phyloP scores from a whole-genome alignment of 2,113 vertebrate species.

The Seriola rivoliana region DNA sequence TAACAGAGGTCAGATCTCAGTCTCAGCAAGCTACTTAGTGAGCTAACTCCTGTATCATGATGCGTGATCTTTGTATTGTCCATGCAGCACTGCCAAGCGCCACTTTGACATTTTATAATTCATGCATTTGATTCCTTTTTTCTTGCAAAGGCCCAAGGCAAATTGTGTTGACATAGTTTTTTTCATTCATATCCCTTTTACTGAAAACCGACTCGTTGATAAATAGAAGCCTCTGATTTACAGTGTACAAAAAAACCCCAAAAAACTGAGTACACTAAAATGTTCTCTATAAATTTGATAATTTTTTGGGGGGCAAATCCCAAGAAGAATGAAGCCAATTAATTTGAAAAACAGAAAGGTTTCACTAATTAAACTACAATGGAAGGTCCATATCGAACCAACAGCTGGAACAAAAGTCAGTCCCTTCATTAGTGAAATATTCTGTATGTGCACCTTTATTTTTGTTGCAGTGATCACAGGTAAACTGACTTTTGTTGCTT shows the following conservation, averaged over 20 bases:
- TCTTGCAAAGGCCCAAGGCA: not conserved
- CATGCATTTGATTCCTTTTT: not conserved
- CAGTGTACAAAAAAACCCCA: no score
- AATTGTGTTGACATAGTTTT: not conserved
- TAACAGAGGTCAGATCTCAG: not conserved
- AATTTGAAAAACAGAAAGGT: not conserved
- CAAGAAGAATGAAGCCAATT: no score
- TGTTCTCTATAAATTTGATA: no score
- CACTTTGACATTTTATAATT: not conserved
- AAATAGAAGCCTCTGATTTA: not conserved
- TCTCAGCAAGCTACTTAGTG: not conserved
- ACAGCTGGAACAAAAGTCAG: not conserved
- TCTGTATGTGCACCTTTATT: not conserved
- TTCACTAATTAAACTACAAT: no score
- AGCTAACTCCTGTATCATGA: not conserved
- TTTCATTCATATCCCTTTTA: not conserved
- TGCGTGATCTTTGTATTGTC: not conserved
- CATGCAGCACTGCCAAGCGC: not conserved
- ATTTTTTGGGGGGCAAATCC: no score
- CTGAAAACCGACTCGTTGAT: not conserved
- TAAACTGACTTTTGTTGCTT: no score
- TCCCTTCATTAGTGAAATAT: not conserved
- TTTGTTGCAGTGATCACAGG: no score
- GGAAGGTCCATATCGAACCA: no score
- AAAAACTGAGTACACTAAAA: no score